Evolutionary conservation across 2,888 invertebrate species (phyloP), one percentile per base, ranked within the genome.

Genomic region (Hymenopus coronatus): DNA sequence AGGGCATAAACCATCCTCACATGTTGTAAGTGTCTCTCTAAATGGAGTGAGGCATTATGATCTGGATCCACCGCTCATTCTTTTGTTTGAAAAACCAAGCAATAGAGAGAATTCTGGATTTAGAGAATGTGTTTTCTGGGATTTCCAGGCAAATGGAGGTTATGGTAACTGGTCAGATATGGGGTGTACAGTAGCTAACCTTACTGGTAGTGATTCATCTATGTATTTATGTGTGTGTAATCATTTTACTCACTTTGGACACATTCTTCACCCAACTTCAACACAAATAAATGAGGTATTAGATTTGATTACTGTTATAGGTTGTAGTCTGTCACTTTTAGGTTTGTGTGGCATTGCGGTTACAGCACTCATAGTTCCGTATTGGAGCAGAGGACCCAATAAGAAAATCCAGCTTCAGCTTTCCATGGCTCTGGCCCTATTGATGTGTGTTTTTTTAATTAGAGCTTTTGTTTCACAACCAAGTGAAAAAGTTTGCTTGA

Each of bases 211-310:
- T 4, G 87, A 40, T 15, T 15, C 84, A 27, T 89, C 89, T 82
- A 85, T 89, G 30, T 40, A 40, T 40, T 40, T 40, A 40, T 90
- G 90, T 85, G 46, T 89, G 9, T 90, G 90, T 88, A 88, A 89
- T 3, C 90, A 90, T 46, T 88, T 90, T 27, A 90, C 90, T 3
- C 90, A 90, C 82, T 90, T 90, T 82, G 90, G 88, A 28, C 89
- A 90, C 84, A 88, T 90, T 40, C 28, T 89, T 4, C n/a, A 28
- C 12, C 87, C 87, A 28, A 20, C 30, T 25, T 25, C n/a, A 14
- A 25, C 70, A 30, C 25, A 87, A 30, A 30, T 81, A 30, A 87
- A 87, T 12, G 81, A 85, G 20, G 82, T 85, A 20, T 88, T 90
- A 27, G 89, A 90, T 30, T 27, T 88, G 0, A 87, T 90, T 70